Base-by-base conservation (phyloP, 37 sponge, comb jelly and placozoan species). In the Mnemiopsis leidyi region DNA sequence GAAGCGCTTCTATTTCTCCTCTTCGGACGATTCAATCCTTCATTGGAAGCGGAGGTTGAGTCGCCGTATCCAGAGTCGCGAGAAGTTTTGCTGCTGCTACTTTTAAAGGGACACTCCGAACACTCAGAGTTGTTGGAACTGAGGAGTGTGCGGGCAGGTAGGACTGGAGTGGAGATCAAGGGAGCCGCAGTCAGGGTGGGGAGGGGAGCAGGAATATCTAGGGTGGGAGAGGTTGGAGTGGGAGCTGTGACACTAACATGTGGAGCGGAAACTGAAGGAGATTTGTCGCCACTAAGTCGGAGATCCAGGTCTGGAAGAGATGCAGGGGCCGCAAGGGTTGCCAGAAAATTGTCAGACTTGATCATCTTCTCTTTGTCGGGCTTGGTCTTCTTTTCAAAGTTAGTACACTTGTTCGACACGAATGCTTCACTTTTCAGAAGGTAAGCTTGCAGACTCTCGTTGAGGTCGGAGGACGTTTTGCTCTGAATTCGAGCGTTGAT, bases 31-130 rank as follows among this genome's bases (percentile, higher is more conserved):
- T 38, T 23, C 5, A 85, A 26, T 23, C 21, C 35, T 37, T 85
- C 90, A 18, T 37, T 38, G 3, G 90, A 85, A 0, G 90, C 61
- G 0, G 90, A 85, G 24, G 90, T 85, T 28, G 90, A 85, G 61
- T 85, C 90, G 0, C 90, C 90, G 35, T 85, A 85, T 3, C 90
- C 90, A 16, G 90, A 85, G 23, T 85, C 90, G 0, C 90, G 90
- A 32, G 79, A 77, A 31, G 35, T 77, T 36, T 77, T 77, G 79
- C 79, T 77, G 18, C 79, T 34, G 36, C 33, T 77, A 26, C 36
- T 31, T 21, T 69, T 25, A 69, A 25, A 69, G 29, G 29, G 28
- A 3, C 73, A 25, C 36, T 77, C 79, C 34, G 79, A 77, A 34
- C 79, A 77, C 36, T 31, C 79, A 1, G 35, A 32, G 79, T 13